Evolutionary conservation across 2,888 invertebrate genomes (phyloP).

Genomic region (Drosophila melanosoma): DNA sequence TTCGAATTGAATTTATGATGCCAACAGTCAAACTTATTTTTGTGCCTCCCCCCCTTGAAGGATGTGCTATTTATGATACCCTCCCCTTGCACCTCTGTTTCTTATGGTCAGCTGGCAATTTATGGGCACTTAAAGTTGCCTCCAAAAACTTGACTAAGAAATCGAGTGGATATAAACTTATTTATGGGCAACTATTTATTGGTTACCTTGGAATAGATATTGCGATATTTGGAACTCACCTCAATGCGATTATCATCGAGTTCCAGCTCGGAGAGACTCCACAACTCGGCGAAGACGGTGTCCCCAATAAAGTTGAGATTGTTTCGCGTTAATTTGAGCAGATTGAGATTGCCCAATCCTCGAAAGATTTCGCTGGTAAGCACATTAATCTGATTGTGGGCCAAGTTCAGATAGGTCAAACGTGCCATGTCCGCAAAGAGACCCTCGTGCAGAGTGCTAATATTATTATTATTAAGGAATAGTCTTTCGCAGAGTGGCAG

Average conservation of each 20-base stretch:
- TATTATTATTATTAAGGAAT: constrained; percentile 93
- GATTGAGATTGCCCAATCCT: constrained; percentile 90
- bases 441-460: constrained; percentile 93
- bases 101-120: constrained; percentile 69
- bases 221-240: constrained; percentile 80
- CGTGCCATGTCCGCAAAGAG: constrained; percentile 91
- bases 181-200: constrained; percentile 14
- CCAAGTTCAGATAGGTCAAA: constrained; percentile 92
- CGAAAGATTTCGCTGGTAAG: constrained; percentile 91
- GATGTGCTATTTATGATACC: constrained; percentile 68
- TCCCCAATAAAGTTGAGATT: constrained; percentile 91
- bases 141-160: constrained; percentile 12
- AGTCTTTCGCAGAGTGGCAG: constrained; percentile 90
- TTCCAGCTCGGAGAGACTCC: constrained; percentile 89
- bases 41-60: constrained; percentile 41
- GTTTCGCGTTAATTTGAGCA: constrained; percentile 91
- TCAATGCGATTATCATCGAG: constrained; percentile 89
- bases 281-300: constrained; percentile 91
- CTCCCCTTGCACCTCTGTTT: constrained; percentile 38
- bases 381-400: constrained; percentile 90
- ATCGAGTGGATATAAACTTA: constrained; percentile 32
- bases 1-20: constrained; percentile 80
- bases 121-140: constrained; percentile 69
- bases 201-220: background rate
- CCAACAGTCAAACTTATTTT: constrained; percentile 51